Evolutionary conservation across 2,888 invertebrate genomes (phyloP).

Genomic region (Epirrhoe tristata): DNA sequence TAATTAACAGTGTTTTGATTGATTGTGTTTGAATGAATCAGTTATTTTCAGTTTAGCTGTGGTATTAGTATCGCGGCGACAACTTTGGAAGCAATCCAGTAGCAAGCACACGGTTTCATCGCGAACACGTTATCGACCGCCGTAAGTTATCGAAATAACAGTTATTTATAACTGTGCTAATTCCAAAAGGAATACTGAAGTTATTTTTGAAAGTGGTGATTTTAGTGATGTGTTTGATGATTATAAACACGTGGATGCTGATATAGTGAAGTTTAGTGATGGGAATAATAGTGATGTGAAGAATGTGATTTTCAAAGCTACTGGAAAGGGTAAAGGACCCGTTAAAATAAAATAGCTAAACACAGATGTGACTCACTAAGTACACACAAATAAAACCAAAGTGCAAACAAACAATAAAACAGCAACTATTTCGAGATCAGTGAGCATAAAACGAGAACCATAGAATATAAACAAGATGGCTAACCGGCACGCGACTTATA

Average conservation of each 20-base stretch:
- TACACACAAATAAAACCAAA: constrained; percentile 63
- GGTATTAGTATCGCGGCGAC: constrained; percentile 65
- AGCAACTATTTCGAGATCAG: constrained; percentile 69
- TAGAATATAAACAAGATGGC: constrained; percentile 79
- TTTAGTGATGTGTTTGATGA: constrained; percentile 2
- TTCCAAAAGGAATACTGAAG: constrained; percentile 15
- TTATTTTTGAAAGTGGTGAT: constrained; percentile 7
- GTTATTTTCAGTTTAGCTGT: constrained; percentile 16
- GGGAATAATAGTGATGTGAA: constrained; percentile 18
- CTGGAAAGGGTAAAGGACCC: constrained; percentile 18
- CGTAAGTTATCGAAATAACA: constrained; percentile 35
- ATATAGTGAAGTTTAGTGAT: constrained; percentile 13
- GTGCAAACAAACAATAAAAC: constrained; percentile 75
- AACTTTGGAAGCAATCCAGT: constrained; percentile 82
- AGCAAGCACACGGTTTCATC: constrained; percentile 60
- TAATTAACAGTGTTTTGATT: neutral
- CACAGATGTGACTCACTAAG: constrained; percentile 60
- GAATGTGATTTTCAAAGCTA: constrained; percentile 18
- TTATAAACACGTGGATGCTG: neutral
- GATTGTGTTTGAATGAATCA: neutral
- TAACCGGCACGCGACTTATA: constrained; percentile 76
- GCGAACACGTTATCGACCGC: constrained; percentile 61
- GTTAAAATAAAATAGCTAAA: constrained; percentile 42
- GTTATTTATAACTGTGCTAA: constrained; percentile 35
- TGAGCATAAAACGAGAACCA: constrained; percentile 66